A percentile compares a stretch with the other conserved stretches of the same genome.
phyloP scores from a whole-genome alignment of 92 coral and sea anemone species.

The Zoanthus sansibaricus region DNA sequence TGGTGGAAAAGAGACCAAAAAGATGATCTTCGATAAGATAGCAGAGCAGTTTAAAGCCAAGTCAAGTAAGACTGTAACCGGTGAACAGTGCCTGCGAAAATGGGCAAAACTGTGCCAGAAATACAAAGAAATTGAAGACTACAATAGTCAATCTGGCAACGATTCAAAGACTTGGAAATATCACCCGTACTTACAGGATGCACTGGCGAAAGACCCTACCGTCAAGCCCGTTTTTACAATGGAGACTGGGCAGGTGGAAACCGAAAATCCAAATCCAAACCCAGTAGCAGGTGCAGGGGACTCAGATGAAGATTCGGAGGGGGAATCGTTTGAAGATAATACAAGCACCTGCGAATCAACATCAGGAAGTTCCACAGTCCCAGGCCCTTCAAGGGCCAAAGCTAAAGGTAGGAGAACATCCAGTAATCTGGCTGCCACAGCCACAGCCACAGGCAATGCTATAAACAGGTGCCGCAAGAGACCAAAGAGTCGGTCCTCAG shows the following conservation, averaged over 20 bases:
- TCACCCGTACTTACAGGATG: constrained; percentile 40
- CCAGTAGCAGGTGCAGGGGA: constrained; percentile 40
- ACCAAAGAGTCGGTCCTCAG: constrained; percentile 20
- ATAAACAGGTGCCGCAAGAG: constrained; percentile 31
- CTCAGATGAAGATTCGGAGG: constrained; percentile 43
- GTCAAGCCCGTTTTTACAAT: constrained; percentile 42
- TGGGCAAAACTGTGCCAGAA: constrained; percentile 40
- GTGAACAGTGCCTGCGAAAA: constrained; percentile 43
- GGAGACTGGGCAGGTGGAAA: constrained; percentile 42
- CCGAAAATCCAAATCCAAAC: constrained; percentile 43
- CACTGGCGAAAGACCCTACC: constrained; percentile 38
- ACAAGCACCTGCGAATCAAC: constrained; percentile 44
- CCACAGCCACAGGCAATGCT: constrained; percentile 36
- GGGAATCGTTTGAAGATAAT: constrained; percentile 40
- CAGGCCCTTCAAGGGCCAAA: constrained; percentile 44
- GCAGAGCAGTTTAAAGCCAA: constrained; percentile 37
- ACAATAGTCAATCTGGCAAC: constrained; percentile 23
- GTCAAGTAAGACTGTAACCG: constrained; percentile 35
- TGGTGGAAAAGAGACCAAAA: constrained; percentile 44
- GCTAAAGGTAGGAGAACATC: constrained; percentile 20
- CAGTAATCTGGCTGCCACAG: constrained; percentile 38
- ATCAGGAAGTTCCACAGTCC: constrained; percentile 41
- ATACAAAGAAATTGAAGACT: constrained; percentile 39
- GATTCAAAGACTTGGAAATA: constrained; percentile 44
- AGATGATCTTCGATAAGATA: constrained; percentile 23